A percentile compares a stretch with the other conserved stretches of the same genome.
Evolutionary conservation across 1,140 invertebrate species (phyloP).

Genomic region (Pentalonia nigronervosa): DNA sequence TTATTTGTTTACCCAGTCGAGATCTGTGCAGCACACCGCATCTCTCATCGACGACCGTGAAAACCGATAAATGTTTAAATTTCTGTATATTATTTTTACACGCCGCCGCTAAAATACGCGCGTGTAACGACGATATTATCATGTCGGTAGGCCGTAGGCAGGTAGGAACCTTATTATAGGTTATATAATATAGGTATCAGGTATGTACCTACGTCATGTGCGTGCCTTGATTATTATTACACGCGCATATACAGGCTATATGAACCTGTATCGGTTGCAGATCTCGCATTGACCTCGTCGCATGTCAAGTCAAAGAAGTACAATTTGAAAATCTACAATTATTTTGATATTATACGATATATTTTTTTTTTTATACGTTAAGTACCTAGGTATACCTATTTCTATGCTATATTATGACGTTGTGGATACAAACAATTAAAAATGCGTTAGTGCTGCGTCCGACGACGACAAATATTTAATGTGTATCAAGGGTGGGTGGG

Average conservation of each 20-base stretch:
- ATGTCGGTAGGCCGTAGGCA: no score
- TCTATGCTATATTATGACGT: neutral
- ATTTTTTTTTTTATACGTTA: neutral
- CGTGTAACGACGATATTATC: no score
- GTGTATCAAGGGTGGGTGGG: neutral
- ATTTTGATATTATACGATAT: neutral
- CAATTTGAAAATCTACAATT: neutral
- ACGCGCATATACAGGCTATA: no score
- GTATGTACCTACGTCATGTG: neutral
- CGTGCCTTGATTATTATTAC: neutral
- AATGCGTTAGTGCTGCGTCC: neutral
- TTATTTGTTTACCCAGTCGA: no score
- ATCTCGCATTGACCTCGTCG: neutral
- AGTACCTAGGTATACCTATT: neutral
- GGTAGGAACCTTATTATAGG: no score
- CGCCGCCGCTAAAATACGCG: no score
- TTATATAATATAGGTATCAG: no score
- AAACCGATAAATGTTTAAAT: no score
- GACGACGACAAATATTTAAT: neutral
- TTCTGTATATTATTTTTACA: no score
- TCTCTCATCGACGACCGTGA: no score
- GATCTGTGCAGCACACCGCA: no score
- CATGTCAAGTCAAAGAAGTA: neutral
- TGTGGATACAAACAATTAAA: neutral
- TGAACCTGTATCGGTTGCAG: neutral